Conservation (phyloP, 1,140 invertebrate species). For the Stegodyphus dumicola region DNA sequence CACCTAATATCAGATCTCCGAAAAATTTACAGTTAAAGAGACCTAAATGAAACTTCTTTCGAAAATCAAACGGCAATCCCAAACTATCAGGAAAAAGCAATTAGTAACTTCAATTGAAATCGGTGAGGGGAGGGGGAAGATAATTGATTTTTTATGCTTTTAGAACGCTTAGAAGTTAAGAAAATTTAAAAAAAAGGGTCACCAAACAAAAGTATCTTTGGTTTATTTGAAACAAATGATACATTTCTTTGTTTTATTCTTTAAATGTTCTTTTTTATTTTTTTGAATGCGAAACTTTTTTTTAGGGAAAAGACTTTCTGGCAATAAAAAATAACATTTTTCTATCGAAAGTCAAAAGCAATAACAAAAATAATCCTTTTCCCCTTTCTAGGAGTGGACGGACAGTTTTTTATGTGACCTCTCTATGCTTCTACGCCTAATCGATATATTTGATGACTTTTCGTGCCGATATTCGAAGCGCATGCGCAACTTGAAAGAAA, state of each 20-base stretch:
- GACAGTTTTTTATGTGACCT: conserved; percentile 1
- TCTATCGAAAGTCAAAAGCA: neutral
- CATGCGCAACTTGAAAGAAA: neutral
- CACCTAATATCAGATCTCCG: too few relatives aligned
- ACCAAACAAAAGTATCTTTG: neutral
- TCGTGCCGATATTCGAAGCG: neutral
- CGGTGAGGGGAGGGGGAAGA: neutral
- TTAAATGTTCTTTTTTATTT: neutral
- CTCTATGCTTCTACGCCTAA: neutral
- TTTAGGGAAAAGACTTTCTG: neutral
- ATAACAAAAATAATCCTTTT: neutral
- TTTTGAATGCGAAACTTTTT: too few relatives aligned
- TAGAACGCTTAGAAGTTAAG: neutral
- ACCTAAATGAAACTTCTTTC: neutral
- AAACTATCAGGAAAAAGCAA: neutral
- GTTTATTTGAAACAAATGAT: neutral
- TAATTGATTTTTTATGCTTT: conserved; percentile 3
- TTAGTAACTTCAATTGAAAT: neutral
- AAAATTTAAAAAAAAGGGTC: neutral
- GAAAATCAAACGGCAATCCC: neutral
- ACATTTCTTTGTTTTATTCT: neutral
- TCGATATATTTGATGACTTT: conserved; percentile 3
- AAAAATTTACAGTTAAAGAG: neutral
- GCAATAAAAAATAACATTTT: conserved; percentile 1
- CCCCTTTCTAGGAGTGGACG: neutral